These are phyloP conservation scores for Sakesphorus luctuosus DNA, from an alignment of 2,113 vertebrate genomes.

Conservation along the genomic window DNA sequence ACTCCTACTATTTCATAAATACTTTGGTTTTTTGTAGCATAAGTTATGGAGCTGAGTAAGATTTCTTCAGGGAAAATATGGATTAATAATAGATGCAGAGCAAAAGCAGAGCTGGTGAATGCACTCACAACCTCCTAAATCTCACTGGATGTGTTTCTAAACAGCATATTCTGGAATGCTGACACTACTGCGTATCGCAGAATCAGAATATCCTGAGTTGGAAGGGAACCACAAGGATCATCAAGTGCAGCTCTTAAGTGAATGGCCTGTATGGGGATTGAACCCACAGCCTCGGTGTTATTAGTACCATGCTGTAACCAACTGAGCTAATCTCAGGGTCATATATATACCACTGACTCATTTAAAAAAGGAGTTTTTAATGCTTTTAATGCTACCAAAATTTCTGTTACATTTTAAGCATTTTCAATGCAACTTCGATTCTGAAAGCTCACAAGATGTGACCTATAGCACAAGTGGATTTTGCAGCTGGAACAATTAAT, in stretches of 20 bases:
- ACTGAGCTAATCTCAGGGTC: background rate
- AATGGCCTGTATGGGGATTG: background rate
- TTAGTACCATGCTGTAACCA: background rate
- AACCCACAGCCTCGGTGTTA: background rate
- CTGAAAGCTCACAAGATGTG: background rate
- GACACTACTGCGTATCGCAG: background rate
- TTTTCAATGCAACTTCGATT: background rate
- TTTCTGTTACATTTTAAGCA: background rate
- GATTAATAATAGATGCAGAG: slow-evolving; percentile 53
- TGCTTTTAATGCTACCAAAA: background rate
- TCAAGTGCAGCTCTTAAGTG: background rate
- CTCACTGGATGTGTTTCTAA: slow-evolving; percentile 18
- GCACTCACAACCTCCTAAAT: background rate
- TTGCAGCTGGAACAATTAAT: background rate
- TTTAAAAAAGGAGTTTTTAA: background rate
- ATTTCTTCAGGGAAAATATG: slow-evolving; percentile 17
- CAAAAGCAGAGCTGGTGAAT: slow-evolving; percentile 20
- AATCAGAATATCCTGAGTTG: background rate
- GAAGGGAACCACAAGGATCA: background rate
- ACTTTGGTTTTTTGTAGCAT: background rate
- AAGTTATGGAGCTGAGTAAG: slow-evolving; percentile 4
- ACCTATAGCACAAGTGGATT: background rate
- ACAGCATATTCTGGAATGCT: background rate
- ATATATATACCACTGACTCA: background rate
- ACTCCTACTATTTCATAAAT: slow-evolving; percentile 4